Percentiles rank a stretch among this genome's conserved stretches.
Evolutionary conservation across 1,140 invertebrate genomes (phyloP).

Genomic region (Himalopsyche phryganea): DNA sequence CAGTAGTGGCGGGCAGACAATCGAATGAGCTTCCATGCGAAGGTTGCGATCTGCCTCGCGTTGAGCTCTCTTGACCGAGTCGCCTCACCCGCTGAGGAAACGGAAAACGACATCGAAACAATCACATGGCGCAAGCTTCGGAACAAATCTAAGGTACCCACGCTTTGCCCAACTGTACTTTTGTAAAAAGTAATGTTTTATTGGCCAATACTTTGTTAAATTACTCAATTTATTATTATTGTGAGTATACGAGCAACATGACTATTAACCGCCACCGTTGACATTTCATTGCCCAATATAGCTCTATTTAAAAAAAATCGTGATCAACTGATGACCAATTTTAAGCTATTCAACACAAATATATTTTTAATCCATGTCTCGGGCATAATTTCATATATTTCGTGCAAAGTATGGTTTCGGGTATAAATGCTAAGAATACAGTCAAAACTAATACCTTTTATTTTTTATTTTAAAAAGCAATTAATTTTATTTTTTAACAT

Average conservation of each 20-base stretch:
- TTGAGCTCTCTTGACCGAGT: constrained; percentile 11
- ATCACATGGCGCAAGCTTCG: not conserved
- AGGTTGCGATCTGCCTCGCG: constrained; percentile 19
- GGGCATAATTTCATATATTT: no score
- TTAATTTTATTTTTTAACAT: no score
- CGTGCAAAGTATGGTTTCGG: no score
- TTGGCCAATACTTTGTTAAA: not conserved
- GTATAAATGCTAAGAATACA: no score
- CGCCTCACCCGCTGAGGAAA: no score
- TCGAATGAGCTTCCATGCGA: constrained; percentile 11
- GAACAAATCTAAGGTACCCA: constrained; percentile 1
- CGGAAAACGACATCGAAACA: not conserved
- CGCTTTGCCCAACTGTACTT: not conserved
- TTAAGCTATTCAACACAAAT: no score
- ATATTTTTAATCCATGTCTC: no score
- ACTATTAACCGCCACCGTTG: not conserved
- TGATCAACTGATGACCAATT: not conserved
- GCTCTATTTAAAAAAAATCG: not conserved
- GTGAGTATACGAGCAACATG: not conserved
- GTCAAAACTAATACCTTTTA: no score
- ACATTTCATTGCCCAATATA: not conserved
- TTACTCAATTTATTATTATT: constrained; percentile 1
- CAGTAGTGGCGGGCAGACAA: constrained; percentile 9
- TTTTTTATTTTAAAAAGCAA: no score
- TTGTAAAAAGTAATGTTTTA: not conserved